These are phyloP conservation scores for Phyto melanocephala DNA, from an alignment of 2,888 invertebrate species.

Conservation along the genomic window DNA sequence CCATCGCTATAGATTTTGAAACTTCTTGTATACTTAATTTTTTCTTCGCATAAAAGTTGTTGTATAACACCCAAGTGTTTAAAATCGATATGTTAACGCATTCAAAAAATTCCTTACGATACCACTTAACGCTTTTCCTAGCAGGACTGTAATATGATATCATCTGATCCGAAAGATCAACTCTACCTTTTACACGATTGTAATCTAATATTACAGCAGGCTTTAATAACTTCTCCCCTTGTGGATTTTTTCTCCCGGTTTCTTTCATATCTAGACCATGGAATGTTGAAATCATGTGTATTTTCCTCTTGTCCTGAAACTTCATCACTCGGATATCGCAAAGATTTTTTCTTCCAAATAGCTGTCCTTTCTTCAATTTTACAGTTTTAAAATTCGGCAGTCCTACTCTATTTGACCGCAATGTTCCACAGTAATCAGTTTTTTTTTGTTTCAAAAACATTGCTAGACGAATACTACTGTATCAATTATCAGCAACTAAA, in stretches of 20 bases:
- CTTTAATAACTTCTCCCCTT: too few relatives aligned
- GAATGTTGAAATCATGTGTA: background rate
- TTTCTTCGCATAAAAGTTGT: background rate
- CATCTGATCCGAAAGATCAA: background rate
- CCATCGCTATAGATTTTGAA: background rate
- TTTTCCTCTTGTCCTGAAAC: background rate
- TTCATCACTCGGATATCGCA: slow-evolving; percentile 1
- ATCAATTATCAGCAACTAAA: background rate
- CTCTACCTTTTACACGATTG: too few relatives aligned
- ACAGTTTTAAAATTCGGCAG: background rate
- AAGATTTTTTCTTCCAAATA: too few relatives aligned
- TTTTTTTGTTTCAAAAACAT: slow-evolving; percentile 17
- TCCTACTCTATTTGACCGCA: slow-evolving; percentile 2
- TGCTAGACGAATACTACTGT: background rate
- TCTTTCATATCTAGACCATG: background rate
- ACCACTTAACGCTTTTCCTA: too few relatives aligned
- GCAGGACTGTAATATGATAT: background rate
- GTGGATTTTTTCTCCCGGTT: background rate
- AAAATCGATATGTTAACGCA: too few relatives aligned
- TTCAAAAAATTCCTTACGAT: too few relatives aligned
- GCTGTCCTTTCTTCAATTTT: slow-evolving; percentile 5
- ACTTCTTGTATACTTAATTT: slow-evolving; percentile 1
- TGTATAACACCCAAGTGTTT: background rate
- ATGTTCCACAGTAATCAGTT: slow-evolving; percentile 9
- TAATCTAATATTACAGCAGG: too few relatives aligned